Percentiles rank a stretch among this genome's conserved stretches.
Evolutionary conservation across 2,113 vertebrate genomes (phyloP).

Genomic region (Trematomus loennbergii): DNA sequence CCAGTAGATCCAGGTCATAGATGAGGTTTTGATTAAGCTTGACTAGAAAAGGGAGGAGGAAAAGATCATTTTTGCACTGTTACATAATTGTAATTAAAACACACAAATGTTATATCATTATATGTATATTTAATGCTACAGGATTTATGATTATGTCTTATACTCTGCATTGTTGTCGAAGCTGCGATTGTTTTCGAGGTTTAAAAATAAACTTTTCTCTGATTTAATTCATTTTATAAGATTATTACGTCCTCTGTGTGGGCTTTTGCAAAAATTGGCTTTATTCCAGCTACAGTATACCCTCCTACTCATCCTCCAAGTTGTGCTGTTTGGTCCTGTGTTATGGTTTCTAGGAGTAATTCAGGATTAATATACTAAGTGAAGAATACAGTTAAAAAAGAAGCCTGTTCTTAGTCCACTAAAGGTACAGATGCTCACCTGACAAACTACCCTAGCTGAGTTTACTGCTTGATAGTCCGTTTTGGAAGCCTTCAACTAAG

Average conservation of each 20-base stretch:
- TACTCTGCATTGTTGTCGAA: background rate
- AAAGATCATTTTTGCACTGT: background rate
- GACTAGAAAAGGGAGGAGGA: background rate
- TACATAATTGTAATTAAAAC: slow-evolving; percentile 4
- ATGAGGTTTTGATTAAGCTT: slow-evolving; percentile 11
- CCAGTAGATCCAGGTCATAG: slow-evolving; percentile 12
- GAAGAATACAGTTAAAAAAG: slow-evolving; percentile 23
- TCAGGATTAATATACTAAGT: slow-evolving; percentile 48
- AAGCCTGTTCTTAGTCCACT: slow-evolving; percentile 22
- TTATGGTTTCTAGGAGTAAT: slow-evolving; percentile 29
- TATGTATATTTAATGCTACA: slow-evolving; percentile 5
- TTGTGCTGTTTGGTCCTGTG: slow-evolving; percentile 37
- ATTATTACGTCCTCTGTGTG: slow-evolving; percentile 38
- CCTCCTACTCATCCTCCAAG: slow-evolving; percentile 58
- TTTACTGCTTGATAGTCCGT: background rate
- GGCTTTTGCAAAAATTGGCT: slow-evolving; percentile 47
- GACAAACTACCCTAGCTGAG: slow-evolving; percentile 9
- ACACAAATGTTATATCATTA: background rate
- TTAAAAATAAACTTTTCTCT: slow-evolving; percentile 3
- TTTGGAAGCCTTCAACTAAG: background rate
- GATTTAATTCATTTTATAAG: slow-evolving; percentile 49
- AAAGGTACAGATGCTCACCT: slow-evolving; percentile 12
- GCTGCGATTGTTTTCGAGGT: slow-evolving; percentile 6
- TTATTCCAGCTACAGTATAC: slow-evolving; percentile 36
- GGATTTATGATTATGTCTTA: background rate